phyloP scores from a whole-genome alignment of 2,113 vertebrate species.

The Kryptolebias marmoratus region DNA sequence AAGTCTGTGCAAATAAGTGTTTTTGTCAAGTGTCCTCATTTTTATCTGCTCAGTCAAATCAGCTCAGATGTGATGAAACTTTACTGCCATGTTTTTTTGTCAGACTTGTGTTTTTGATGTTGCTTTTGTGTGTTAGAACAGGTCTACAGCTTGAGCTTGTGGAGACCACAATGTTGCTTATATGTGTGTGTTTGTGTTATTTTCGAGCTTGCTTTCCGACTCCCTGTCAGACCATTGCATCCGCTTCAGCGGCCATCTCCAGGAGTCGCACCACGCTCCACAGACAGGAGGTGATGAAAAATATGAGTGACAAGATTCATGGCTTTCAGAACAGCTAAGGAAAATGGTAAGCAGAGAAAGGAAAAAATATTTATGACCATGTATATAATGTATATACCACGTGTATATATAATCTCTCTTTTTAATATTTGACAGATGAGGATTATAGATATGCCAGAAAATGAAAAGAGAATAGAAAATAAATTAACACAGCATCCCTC shows the following conservation, averaged over 20 bases:
- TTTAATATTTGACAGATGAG: no score
- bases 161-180: conserved; percentile 16
- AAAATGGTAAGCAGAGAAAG: conserved; percentile 68
- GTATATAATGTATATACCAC: conserved; percentile 8
- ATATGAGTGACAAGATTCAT: conserved; percentile 85
- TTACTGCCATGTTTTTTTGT: conserved; percentile 44
- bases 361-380: conserved; percentile 46
- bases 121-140: conserved; percentile 36
- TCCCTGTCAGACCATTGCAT: conserved; percentile 64
- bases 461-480: conserved; percentile 54
- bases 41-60: conserved; percentile 42
- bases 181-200: conserved; percentile 45
- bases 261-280: conserved; percentile 69
- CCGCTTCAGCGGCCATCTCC: conserved; percentile 70
- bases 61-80: conserved; percentile 35
- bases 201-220: conserved; percentile 43
- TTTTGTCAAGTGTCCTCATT: conserved; percentile 61
- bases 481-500: conserved; percentile 52
- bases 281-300: conserved; percentile 81
- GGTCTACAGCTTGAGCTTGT: conserved; percentile 29
- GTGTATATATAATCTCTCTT: no score
- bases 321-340: conserved; percentile 79
- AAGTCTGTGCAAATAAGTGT: conserved; percentile 49
- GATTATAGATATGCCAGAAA: conserved; percentile 57
- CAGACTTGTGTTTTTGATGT: conserved; percentile 33